Evolutionary conservation across 1,140 invertebrate species (phyloP).

Genomic region (Globodera ellingtonae): DNA sequence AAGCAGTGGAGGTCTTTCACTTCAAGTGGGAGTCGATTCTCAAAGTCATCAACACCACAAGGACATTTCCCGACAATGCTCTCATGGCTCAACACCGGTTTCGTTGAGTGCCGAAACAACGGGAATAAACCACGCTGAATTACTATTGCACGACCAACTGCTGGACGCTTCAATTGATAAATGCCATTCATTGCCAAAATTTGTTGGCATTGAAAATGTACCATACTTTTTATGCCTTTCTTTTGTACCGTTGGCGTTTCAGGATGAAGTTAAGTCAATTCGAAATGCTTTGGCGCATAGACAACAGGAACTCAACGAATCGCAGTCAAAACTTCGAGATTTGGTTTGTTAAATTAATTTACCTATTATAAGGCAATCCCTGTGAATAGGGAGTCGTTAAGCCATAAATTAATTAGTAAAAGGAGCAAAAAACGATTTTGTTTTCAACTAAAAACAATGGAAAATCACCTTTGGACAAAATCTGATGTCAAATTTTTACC

Average conservation of each 20-base stretch:
- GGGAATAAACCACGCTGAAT: not conserved
- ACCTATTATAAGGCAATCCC: too few species aligned
- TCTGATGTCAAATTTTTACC: too few species aligned
- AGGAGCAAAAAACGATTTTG: too few species aligned
- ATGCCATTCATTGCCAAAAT: constrained; percentile 17
- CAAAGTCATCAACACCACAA: not conserved
- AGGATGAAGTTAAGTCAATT: not conserved
- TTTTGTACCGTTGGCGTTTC: not conserved
- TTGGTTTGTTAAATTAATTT: constrained; percentile 26
- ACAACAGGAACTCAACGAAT: constrained; percentile 19
- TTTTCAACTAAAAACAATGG: too few species aligned
- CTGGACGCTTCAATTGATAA: not conserved
- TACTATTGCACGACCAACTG: not conserved
- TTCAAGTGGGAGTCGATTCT: not conserved
- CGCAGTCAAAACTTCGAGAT: constrained; percentile 36
- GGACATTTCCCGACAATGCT: not conserved
- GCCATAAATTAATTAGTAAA: too few species aligned
- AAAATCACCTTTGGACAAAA: too few species aligned
- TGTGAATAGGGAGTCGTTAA: too few species aligned
- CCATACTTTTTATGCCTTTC: not conserved
- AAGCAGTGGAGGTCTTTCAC: not conserved
- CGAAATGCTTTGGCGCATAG: constrained; percentile 13
- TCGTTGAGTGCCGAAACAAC: not conserved
- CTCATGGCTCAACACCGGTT: not conserved
- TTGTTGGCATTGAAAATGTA: constrained; percentile 19